Base-by-base conservation (phyloP, 1,140 invertebrate species). In the Oncopodura yosiiana region DNA sequence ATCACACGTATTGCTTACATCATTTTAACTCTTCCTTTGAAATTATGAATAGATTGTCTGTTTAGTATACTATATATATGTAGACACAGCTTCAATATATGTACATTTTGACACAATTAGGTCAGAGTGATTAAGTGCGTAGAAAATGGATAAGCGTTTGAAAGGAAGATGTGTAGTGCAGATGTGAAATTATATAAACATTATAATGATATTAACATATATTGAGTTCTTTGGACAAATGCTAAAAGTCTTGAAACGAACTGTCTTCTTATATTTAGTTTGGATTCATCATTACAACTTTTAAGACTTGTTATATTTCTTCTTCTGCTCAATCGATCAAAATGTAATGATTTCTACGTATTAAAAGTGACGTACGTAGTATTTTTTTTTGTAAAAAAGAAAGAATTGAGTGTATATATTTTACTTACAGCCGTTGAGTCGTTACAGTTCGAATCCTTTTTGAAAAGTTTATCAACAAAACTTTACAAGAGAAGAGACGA, bases 91-190 rank as follows among this genome's bases (percentile, higher is more conserved):
- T 24, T n/a, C n/a, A n/a, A n/a, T n/a, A n/a, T n/a, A 34, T 8
- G 30, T 9, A n/a, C 30, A 8, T 34, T 21, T 21, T 51, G 49
- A 51, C 49, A 38, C 41, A 51, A 51, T 51, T 51, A 51, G 49
- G 49, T 51, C 49, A 51, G 49, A 51, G 41, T 51, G 49, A 51
- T 51, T 27, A 51, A 51, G 49, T 42, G 16, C 30, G 30, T 9
- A 34, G 30, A 34, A 34, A 9, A 34, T 34, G 30, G n/a, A 34
- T 34, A 34, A 34, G n/a, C 30, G 30, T 34, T 8, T 8, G 8
- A 34, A 37, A 9, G 39, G 23, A 42, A 24, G 39, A 51, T 42
- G 49, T 27, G 34, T 23, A 49, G 19, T 14, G 46, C 36, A 49
- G 34, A 34, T 30, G 34, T 34, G 29, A 23, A 38, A 16, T 24